Conservation (phyloP, 2,888 invertebrate genomes). For the Drosophila diplacantha region DNA sequence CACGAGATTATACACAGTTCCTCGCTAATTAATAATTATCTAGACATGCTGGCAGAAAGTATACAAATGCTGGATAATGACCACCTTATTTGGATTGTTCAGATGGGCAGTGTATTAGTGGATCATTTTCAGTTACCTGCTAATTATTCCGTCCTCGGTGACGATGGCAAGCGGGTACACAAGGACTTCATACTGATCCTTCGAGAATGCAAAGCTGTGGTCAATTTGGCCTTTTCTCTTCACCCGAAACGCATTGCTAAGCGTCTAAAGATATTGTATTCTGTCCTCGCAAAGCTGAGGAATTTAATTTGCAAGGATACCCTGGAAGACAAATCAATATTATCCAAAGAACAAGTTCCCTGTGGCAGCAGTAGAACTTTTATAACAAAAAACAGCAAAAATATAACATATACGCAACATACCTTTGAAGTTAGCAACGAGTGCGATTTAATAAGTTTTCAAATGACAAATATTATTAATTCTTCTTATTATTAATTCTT, state of each 20-base stretch:
- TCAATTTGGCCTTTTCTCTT: slow-evolving; percentile 61
- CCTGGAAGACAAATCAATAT: neutral
- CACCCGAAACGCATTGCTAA: slow-evolving; percentile 70
- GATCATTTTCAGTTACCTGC: slow-evolving; percentile 68
- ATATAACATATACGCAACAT: neutral
- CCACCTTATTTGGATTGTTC: slow-evolving; percentile 49
- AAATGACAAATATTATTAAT: slow-evolving; percentile 44
- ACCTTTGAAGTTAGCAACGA: slow-evolving; percentile 4
- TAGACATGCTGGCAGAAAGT: slow-evolving; percentile 64
- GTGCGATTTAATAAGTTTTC: slow-evolving; percentile 47
- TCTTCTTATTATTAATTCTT: neutral
- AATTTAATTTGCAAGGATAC: slow-evolving; percentile 48
- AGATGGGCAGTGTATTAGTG: slow-evolving; percentile 70
- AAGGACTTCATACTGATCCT: slow-evolving; percentile 70
- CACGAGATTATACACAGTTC: slow-evolving; percentile 75
- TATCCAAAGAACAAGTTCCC: neutral
- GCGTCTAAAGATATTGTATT: slow-evolving; percentile 75
- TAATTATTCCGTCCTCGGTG: slow-evolving; percentile 55
- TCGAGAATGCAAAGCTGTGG: slow-evolving; percentile 72
- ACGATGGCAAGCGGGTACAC: slow-evolving; percentile 48
- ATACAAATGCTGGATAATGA: slow-evolving; percentile 52
- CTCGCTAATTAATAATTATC: slow-evolving; percentile 68
- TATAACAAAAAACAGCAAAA: neutral
- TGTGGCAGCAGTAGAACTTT: slow-evolving; percentile 20
- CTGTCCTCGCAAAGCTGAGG: slow-evolving; percentile 69